phyloP scores from a whole-genome alignment of 2,797 vertebrate species.

The Spinus pinus region DNA sequence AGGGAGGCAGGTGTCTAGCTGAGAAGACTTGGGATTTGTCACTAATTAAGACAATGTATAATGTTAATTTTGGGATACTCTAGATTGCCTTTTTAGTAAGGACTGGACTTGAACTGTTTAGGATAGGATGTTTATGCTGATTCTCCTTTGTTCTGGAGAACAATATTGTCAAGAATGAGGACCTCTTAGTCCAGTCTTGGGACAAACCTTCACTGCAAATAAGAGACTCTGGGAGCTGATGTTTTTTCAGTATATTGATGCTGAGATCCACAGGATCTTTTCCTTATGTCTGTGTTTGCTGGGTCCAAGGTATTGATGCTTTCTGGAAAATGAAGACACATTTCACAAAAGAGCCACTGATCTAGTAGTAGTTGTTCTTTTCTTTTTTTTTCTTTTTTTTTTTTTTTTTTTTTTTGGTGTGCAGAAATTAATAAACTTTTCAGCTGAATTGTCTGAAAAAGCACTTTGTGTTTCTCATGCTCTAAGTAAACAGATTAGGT shows the following conservation, averaged over 20 bases:
- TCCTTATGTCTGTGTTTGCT: background rate
- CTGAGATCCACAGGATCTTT: background rate
- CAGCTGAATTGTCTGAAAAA: conserved; percentile 75
- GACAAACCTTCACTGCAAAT: background rate
- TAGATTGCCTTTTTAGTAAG: background rate
- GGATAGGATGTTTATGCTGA: background rate
- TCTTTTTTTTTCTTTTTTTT: no score
- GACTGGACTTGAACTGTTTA: background rate
- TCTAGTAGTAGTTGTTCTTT: background rate
- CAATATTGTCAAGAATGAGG: background rate
- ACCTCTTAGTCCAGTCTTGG: background rate
- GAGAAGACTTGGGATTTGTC: background rate
- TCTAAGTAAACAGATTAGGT: conserved; percentile 75
- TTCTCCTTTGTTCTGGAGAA: background rate
- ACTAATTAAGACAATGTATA: background rate
- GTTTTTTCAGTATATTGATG: background rate
- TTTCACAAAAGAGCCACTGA: background rate
- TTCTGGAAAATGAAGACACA: background rate
- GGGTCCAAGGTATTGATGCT: background rate
- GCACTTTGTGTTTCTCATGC: background rate
- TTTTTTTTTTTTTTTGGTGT: background rate
- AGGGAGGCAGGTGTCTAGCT: background rate
- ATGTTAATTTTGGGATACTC: background rate
- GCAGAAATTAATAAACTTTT: conserved; percentile 60
- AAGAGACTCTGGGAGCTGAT: background rate